phyloP scores from a whole-genome alignment of 1,140 invertebrate genomes.

The Drosophila eugracilis region DNA sequence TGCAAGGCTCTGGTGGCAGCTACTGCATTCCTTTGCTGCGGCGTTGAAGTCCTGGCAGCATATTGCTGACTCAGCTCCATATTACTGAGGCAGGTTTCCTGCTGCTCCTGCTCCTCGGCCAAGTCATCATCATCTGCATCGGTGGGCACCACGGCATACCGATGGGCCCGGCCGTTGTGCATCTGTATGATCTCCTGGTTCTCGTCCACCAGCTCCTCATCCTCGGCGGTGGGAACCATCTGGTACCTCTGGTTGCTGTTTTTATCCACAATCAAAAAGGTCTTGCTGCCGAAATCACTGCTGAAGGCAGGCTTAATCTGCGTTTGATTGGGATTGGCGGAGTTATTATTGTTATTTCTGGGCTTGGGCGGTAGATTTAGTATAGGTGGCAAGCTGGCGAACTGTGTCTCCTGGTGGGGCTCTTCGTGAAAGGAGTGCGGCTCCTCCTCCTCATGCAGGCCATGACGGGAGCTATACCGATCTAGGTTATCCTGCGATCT shows the following conservation, averaged over 20 bases:
- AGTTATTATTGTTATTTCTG: slow-evolving; percentile 15
- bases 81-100: slow-evolving; percentile 82
- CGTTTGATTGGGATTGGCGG: slow-evolving; percentile 45
- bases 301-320: slow-evolving; percentile 85
- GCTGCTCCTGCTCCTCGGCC: slow-evolving; percentile 62
- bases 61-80: slow-evolving; percentile 67
- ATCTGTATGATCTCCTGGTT: slow-evolving; percentile 87
- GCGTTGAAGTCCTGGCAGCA: slow-evolving; percentile 68
- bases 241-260: slow-evolving; percentile 87
- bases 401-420: slow-evolving; percentile 70
- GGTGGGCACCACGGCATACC: slow-evolving; percentile 87
- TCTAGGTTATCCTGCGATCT: slow-evolving; percentile 79
- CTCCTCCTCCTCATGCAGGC: slow-evolving; percentile 66
- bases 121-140: slow-evolving; percentile 80
- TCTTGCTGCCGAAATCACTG: slow-evolving; percentile 86
- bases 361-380: slow-evolving; percentile 42
- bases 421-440: slow-evolving; percentile 78
- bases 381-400: slow-evolving; percentile 71
- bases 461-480: slow-evolving; percentile 59
- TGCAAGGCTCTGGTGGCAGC: slow-evolving; percentile 90
- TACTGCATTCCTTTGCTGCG: slow-evolving; percentile 84
- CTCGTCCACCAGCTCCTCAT: slow-evolving; percentile 86
- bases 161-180: slow-evolving; percentile 86
- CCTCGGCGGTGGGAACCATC: slow-evolving; percentile 86
- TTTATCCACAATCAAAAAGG: slow-evolving; percentile 86